Evolutionary conservation across 2,888 invertebrate genomes (phyloP), one percentile per base, ranked within the genome.

Genomic region (Onthophagus sagittarius): DNA sequence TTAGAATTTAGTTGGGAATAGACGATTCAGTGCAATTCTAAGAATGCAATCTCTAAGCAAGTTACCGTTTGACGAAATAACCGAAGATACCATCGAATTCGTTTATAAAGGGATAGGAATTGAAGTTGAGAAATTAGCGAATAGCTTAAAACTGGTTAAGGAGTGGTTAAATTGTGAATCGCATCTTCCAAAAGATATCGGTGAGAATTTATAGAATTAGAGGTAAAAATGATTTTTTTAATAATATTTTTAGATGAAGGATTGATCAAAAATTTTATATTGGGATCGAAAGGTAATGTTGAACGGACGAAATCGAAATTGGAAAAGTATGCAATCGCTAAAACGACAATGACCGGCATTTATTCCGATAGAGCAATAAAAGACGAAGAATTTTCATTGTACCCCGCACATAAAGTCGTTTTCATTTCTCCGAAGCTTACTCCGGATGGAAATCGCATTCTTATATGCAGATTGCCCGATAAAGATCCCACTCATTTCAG

Each of bases 401-500:
- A 23, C 14, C 13, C 15, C n/a, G 5, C 14, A 14, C 64, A 64
- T 33, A 71, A 63, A n/a, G 15, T 63, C 5, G 9, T 63, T 7
- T 7, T 23, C n/a, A 0, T 13, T 11, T 65, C 6, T 15, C 72
- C 72, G 6, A 72, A 72, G 14, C 67, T 62, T n/a, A 67, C 72
- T 13, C 67, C 72, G 6, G 72, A 72, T 15, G 67, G 72, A 23
- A 31, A 72, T 5, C 15, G 67, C 15, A 11, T 72, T 2, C 23
- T 53, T 13, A 11, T 64, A 4, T 6, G 7, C 7, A 31, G n/a
- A 33, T 13, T 64, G 1, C 53, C 70, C 7, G 23, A 67, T 11
- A 53, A 1, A 13, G 64, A 70, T 9, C 9, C 70, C 6, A 71
- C 23, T 0, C 15, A 70, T 15, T 72, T 70, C 63, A 63, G 63